Evolutionary conservation across 2,113 vertebrate species (phyloP).

Genomic region (Pygoscelis antarcticus): DNA sequence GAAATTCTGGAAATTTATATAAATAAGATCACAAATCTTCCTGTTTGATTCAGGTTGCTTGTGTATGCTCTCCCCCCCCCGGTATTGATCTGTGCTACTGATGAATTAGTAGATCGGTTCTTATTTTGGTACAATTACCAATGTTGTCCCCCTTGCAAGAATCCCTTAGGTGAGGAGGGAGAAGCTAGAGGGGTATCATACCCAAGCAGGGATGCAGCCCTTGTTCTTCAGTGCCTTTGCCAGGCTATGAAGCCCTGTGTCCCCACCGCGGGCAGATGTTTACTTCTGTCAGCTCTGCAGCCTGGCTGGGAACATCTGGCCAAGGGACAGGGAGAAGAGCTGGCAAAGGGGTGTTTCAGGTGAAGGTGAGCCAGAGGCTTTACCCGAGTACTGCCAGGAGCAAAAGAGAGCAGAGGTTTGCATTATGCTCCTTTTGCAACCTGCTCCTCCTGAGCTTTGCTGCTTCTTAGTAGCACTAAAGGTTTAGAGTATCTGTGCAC

Average conservation of each 20-base stretch:
- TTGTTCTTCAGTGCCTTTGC: not conserved
- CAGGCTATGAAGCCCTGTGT: accelerated
- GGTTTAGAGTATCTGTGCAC: not conserved
- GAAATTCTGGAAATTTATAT: not conserved
- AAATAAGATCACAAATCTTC: not conserved
- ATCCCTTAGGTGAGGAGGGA: not conserved
- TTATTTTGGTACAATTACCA: not conserved
- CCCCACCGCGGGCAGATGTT: not conserved
- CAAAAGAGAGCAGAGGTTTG: not conserved
- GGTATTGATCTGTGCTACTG: not conserved
- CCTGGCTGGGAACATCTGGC: not conserved
- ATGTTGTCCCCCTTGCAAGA: not conserved
- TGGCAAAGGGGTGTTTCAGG: not conserved
- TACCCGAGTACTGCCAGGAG: not conserved
- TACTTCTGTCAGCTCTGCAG: not conserved
- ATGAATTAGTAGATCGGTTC: not conserved
- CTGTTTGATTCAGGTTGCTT: not conserved
- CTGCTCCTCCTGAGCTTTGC: not conserved
- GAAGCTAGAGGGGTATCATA: not conserved
- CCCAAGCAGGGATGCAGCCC: not conserved
- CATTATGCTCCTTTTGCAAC: not conserved
- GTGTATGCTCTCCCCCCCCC: not conserved
- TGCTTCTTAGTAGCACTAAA: not conserved
- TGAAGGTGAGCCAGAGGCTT: not conserved
- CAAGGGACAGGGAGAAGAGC: not conserved